Evolutionary conservation across 2,888 invertebrate species (phyloP).

Genomic region (Dusona sp.): DNA sequence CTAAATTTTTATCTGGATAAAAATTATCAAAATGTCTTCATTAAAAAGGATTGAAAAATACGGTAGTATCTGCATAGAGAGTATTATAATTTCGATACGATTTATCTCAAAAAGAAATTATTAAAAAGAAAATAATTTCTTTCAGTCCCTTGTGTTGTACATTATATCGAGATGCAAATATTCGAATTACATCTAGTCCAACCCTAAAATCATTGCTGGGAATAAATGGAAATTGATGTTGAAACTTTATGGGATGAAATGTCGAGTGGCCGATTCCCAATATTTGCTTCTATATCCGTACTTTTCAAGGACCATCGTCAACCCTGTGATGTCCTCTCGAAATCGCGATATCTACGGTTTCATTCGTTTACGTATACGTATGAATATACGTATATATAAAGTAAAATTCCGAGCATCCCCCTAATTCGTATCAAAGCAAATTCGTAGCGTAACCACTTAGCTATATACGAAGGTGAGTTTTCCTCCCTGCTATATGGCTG

Average conservation of each 20-base stretch:
- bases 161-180: not conserved
- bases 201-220: not conserved
- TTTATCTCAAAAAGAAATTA: not conserved
- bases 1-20: not conserved
- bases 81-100: not conserved
- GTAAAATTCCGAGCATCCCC: slow-evolving; percentile 66
- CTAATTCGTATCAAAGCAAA: slow-evolving; percentile 80
- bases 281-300: slow-evolving; percentile 17
- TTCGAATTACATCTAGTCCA: not conserved
- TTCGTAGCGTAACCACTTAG: slow-evolving; percentile 69
- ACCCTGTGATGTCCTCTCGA: slow-evolving; percentile 53
- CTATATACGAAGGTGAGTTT: slow-evolving; percentile 37
- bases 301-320: slow-evolving; percentile 33
- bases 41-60: not conserved
- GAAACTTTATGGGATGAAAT: not conserved
- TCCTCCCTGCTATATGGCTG: slow-evolving; percentile 6
- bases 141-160: not conserved
- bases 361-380: slow-evolving; percentile 6
- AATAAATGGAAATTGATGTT: slow-evolving; percentile 10
- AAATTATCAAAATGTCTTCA: not conserved
- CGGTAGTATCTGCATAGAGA: too few relatives aligned
- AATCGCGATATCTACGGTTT: slow-evolving; percentile 4
- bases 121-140: not conserved
- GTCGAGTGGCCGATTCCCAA: slow-evolving; percentile 26
- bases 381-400: not conserved